A percentile compares a stretch with the other conserved stretches of the same genome.
Evolutionary conservation across 1,140 invertebrate species (phyloP).

Genomic region (Leguminivora glycinivorella): DNA sequence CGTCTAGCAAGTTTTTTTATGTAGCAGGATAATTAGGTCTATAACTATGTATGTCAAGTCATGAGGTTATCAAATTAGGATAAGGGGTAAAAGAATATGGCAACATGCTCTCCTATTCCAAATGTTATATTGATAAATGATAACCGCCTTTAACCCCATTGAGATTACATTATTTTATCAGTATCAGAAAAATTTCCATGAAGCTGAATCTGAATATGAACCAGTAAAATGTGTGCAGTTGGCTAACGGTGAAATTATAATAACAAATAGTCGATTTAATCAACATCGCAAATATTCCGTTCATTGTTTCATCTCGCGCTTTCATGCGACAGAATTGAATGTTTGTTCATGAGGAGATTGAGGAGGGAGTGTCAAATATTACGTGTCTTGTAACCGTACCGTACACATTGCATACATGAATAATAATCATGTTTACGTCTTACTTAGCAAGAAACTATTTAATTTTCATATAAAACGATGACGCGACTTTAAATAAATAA

Average conservation of each 20-base stretch:
- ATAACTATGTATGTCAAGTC: too few relatives aligned
- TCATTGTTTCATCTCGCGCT: conserved; percentile 20
- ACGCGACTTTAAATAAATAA: not conserved
- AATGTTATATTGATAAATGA: not conserved
- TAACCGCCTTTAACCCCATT: not conserved
- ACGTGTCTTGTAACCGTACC: not conserved
- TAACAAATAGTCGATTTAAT: conserved; percentile 10
- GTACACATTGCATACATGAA: not conserved
- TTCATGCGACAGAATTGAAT: not conserved
- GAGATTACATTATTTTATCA: not conserved
- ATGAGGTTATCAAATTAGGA: not conserved
- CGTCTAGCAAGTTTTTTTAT: too few relatives aligned
- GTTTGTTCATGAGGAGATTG: not conserved
- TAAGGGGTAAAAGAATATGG: not conserved
- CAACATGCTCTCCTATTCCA: not conserved
- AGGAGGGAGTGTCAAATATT: conserved; percentile 9
- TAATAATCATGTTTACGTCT: not conserved
- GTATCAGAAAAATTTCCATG: not conserved
- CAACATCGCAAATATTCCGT: not conserved
- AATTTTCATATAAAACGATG: not conserved
- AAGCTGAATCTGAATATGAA: conserved; percentile 6
- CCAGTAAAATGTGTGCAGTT: not conserved
- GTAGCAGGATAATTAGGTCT: too few relatives aligned
- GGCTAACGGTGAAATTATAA: conserved; percentile 3
- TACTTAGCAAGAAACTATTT: not conserved